Base-by-base conservation (phyloP, 2,888 invertebrate species). In the Caenorhabditis sp. region DNA sequence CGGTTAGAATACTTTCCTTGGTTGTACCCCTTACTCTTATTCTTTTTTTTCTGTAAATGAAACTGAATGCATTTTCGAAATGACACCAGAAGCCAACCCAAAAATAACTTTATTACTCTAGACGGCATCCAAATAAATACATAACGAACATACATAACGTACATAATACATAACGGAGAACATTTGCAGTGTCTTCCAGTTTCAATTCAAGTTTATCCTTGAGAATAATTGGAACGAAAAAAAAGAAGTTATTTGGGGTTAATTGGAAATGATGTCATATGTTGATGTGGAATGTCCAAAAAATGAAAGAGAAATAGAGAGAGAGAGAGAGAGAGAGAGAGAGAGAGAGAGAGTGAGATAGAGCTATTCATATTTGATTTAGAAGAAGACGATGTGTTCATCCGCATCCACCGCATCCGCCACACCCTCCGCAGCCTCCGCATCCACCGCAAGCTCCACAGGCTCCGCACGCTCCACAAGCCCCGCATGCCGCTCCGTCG, bases 371-470 rank as follows among this genome's bases (percentile, higher is more conserved):
- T n/a, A n/a, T n/a, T 30, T 26, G 11, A 15, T 24, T 8, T 32
- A 35, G 11, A 32, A 32, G 24, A 43, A 24, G 2, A 6, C 11
- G 30, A 20, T 22, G 7, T 17, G 24, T 13, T 37, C 52, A 75
- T 27, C 68, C 68, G 50, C 68, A 68, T 55, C 68, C 68, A 56
- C 75, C 75, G 46, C 75, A 76, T 13, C 83, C 84, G 22, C 86
- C 87, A 46, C 87, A 87, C 11, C 80, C 85, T 24, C 86, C 87
- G 56, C 87, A 87, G n/a, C 82, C 83, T 9, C 86, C 85, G 55
- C 88, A 87, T 9, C 83, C 83, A 5, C 87, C 86, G 55, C 85
- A 83, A 1, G 82, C 85, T 5, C 78, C 77, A 30, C 79, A 78
- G 39, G 78, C 78, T 22, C 79, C 81, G 37, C 82, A 82, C 2